Evolutionary conservation across 2,888 invertebrate species (phyloP), one percentile per base, ranked within the genome.

Genomic region (Ormyrus thymus): DNA sequence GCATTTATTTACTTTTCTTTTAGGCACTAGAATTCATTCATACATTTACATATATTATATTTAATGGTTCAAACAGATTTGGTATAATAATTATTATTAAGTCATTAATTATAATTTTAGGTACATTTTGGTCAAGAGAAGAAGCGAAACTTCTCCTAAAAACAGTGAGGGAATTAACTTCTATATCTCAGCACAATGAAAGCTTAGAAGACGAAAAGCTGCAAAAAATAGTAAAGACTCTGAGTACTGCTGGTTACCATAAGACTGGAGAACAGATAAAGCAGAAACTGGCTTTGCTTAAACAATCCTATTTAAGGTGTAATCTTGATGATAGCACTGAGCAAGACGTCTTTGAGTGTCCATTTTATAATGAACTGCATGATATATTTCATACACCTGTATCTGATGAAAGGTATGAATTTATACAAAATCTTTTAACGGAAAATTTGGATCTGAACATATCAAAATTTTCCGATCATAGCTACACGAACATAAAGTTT

Each of bases 261-360:
- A 82, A 84, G 82, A 83, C 84, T 45, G 77, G 79, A 6, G 80
- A 78, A 7, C 85, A 85, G 59, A 84, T 86, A 45, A 84, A 85
- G 71, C 82, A 82, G 10, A 84, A 86, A 71, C 55, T 81, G 55
- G 51, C 50, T 11, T 9, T 69, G 29, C 77, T 85, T 15, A 84
- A 84, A 78, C 75, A 82, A 51, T 79, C 85, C 11, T 86, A 86
- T 79, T 79, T 84, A 46, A 77, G 81, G 15, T 85, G 85, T 55
- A 78, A 84, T 65, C 76, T 79, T 11, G 71, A 78, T 3, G 82
- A 83, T 43, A 76, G 74, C 55, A 78, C 81, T 51, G 74, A 61
- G 45, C 80, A 73, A 55, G 83, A 81, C 46, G 64, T 84, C 15
- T 58, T 69, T 29, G 83, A 85, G 9, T 85, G 82, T 76, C 84